Evolutionary conservation across 2,113 vertebrate genomes (phyloP).

Genomic region (Catharus fuscescens): DNA sequence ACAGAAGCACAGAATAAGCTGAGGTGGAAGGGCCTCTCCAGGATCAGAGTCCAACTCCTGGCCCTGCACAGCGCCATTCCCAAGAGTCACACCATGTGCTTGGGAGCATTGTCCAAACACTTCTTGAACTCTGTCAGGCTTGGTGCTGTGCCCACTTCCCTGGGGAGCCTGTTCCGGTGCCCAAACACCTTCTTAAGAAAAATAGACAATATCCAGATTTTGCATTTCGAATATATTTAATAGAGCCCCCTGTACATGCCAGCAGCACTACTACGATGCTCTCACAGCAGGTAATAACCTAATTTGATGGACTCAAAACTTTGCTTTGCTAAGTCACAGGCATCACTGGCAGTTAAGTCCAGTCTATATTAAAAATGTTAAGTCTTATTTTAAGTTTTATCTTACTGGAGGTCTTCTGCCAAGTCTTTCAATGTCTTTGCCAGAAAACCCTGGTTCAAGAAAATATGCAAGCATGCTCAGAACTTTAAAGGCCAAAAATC

Average conservation of each 20-base stretch:
- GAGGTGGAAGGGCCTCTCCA: not conserved
- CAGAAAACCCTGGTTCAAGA: not conserved
- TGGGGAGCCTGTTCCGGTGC: too few species aligned
- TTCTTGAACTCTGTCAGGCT: not conserved
- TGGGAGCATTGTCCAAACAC: not conserved
- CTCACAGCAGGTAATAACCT: not conserved
- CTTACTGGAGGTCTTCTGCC: not conserved
- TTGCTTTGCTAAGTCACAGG: not conserved
- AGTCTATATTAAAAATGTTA: not conserved
- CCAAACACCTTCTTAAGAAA: not conserved
- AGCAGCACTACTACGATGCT: not conserved
- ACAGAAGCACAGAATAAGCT: not conserved
- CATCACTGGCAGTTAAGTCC: not conserved
- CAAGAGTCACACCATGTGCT: not conserved
- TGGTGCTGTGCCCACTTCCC: not conserved
- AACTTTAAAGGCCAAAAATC: not conserved
- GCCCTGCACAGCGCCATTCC: not conserved
- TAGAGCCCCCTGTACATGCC: accelerated
- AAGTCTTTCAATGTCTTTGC: not conserved
- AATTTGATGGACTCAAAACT: not conserved
- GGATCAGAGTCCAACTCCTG: not conserved
- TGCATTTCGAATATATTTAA: not conserved
- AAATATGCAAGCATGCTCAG: not conserved
- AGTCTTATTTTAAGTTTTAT: not conserved
- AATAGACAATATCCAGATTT: not conserved